Evolutionary conservation across 2,888 invertebrate genomes (phyloP), one percentile per base, ranked within the genome.

Genomic region (Autographa gamma): DNA sequence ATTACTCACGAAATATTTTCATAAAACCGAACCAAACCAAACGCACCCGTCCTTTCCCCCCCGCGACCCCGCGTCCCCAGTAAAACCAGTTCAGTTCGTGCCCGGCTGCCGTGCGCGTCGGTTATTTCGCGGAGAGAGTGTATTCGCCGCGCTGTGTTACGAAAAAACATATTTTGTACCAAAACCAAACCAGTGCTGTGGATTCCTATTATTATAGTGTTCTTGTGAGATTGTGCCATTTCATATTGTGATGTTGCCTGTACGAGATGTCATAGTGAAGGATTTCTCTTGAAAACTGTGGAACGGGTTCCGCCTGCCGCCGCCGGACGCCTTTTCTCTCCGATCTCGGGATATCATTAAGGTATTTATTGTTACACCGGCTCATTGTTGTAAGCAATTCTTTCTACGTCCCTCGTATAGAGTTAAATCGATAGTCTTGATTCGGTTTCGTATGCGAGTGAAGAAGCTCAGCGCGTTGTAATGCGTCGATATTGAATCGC

Each of bases 1-100:
- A 95, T 95, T 95, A 95, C 95, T 95, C 95, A 95, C 95, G 92
- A 95, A 95, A 95, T 95, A 95, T 95, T 95, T 95, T 95, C 95
- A 95, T 95, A 95, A 95, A 95, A 93, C 92, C 94, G 91, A 93
- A 91, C 92, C 92, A 90, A 93, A 91, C 92, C 92, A 90, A 94
- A 93, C 95, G 92, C 92, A 94, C 93, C 94, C 93, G 93, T 87
- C 89, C 85, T 81, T 74, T 83, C 79, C 84, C 74, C 89, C 90
- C 89, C 84, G 86, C 88, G 86, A 86, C 85, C 90, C 88, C 90
- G 82, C 86, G 80, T 83, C 80, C 89, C 87, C 89, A 86, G 88
- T 88, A 88, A 93, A 95, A 95, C 95, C 95, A 95, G 95, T 95
- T 93, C 94, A 95, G 95, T 95, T 88, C 90, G 92, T 92, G 93